phyloP scores from a whole-genome alignment of 2,113 vertebrate genomes.

The Oryzias melastigma region DNA sequence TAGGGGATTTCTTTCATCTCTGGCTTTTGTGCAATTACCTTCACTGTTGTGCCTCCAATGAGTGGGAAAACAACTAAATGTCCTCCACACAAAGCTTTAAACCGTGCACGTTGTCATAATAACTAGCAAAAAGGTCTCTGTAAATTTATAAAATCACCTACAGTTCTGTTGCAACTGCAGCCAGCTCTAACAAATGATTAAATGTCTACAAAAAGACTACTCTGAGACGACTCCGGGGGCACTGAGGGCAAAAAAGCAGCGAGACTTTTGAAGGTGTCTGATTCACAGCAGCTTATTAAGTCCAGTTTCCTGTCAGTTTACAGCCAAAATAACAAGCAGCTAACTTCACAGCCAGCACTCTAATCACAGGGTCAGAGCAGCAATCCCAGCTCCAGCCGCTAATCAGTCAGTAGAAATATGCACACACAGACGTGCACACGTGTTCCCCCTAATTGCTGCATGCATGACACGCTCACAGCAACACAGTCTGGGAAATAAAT shows the following conservation, averaged over 20 bases:
- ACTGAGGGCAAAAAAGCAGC: neutral
- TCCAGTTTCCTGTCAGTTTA: slow-evolving; percentile 22
- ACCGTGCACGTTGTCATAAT: too few relatives aligned
- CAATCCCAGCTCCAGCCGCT: slow-evolving; percentile 36
- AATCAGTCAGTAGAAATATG: slow-evolving; percentile 38
- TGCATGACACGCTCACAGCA: neutral
- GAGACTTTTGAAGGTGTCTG: neutral
- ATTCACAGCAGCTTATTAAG: slow-evolving; percentile 14
- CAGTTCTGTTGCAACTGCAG: too few relatives aligned
- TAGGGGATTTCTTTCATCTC: too few relatives aligned
- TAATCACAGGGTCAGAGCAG: slow-evolving; percentile 47
- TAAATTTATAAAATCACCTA: too few relatives aligned
- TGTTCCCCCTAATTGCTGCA: neutral
- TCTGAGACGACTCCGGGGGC: neutral
- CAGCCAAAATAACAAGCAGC: slow-evolving; percentile 34
- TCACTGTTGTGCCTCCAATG: too few relatives aligned
- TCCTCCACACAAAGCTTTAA: too few relatives aligned
- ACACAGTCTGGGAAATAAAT: neutral
- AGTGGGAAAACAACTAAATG: too few relatives aligned
- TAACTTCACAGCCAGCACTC: slow-evolving; percentile 27
- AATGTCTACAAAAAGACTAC: slow-evolving; percentile 29
- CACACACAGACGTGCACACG: slow-evolving; percentile 7
- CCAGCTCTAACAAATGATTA: neutral
- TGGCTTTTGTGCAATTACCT: too few relatives aligned
- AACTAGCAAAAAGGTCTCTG: too few relatives aligned